These are phyloP conservation scores for Strigops habroptila DNA, from an alignment of 2,113 vertebrate species.

Conservation along the genomic window DNA sequence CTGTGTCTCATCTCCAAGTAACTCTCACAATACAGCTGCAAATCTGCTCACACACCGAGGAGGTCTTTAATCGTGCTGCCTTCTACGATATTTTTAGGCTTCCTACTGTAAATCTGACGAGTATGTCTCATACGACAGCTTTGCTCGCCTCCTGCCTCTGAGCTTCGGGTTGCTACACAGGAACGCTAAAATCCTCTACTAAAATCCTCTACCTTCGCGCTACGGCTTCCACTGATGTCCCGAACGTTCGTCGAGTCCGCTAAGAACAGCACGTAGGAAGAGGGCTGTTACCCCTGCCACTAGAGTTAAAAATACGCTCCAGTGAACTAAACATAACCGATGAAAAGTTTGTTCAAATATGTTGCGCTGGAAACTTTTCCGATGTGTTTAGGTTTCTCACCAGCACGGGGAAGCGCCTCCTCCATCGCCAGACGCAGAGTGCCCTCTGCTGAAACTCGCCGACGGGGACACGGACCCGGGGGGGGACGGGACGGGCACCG, in stretches of 20 bases:
- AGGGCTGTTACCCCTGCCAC: conserved; percentile 12
- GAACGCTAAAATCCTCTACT: neutral
- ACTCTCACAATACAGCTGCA: neutral
- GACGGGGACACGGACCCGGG: neutral
- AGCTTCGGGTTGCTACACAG: neutral
- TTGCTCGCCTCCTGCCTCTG: neutral
- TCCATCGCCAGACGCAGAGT: conserved; percentile 29
- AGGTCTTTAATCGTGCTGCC: conserved; percentile 22
- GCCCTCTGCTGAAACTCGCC: conserved; percentile 10
- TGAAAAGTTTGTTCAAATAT: conserved; percentile 48
- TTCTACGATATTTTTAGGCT: conserved; percentile 39
- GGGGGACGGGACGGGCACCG: neutral
- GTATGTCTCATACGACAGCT: neutral
- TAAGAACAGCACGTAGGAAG: neutral
- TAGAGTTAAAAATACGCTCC: conserved; percentile 45
- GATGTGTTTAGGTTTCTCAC: conserved; percentile 14
- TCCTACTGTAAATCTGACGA: conserved; percentile 32
- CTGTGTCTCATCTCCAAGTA: conserved; percentile 11
- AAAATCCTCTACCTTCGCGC: neutral
- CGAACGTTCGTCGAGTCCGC: neutral
- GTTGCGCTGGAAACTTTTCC: conserved; percentile 59
- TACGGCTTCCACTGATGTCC: neutral
- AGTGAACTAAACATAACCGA: conserved; percentile 54
- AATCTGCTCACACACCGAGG: neutral
- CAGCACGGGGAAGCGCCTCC: neutral